Conservation (phyloP, 2,797 vertebrate species). For the Tenualosa ilisha region DNA sequence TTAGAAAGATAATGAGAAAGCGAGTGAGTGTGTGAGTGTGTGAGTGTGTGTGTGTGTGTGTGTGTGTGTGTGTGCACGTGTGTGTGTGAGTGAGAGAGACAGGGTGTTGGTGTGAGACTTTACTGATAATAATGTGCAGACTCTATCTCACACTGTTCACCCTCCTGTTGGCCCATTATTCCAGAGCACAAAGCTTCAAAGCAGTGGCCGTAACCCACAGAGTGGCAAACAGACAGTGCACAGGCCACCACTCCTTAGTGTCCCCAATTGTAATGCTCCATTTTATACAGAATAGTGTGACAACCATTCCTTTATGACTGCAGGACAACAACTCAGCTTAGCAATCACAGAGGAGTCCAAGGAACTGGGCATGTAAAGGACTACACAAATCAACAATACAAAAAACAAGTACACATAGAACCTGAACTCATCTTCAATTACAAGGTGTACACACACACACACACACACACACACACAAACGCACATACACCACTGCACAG, state of each 20-base stretch:
- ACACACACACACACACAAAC: conserved; percentile 9
- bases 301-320: conserved; percentile 31
- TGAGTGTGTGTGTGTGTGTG: not conserved
- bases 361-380: conserved; percentile 5
- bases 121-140: not conserved
- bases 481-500: conserved; percentile 3
- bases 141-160: not conserved
- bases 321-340: conserved; percentile 50
- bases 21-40: not conserved
- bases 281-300: conserved; percentile 30
- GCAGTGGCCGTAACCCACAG: conserved; percentile 37
- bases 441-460: conserved; percentile 13
- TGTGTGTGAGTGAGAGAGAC: not conserved
- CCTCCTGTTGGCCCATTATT: conserved; percentile 50
- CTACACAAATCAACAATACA: conserved; percentile 35
- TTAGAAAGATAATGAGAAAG: not conserved
- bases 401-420: not conserved
- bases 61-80: not conserved
- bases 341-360: conserved; percentile 42
- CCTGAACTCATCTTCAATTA: not conserved
- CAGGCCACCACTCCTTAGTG: conserved; percentile 36
- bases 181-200: conserved; percentile 42
- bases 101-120: not conserved
- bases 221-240: conserved; percentile 41
- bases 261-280: conserved; percentile 28